Base-by-base conservation (phyloP, 2,797 vertebrate species). In the Schizopygopsis malacanthus region DNA sequence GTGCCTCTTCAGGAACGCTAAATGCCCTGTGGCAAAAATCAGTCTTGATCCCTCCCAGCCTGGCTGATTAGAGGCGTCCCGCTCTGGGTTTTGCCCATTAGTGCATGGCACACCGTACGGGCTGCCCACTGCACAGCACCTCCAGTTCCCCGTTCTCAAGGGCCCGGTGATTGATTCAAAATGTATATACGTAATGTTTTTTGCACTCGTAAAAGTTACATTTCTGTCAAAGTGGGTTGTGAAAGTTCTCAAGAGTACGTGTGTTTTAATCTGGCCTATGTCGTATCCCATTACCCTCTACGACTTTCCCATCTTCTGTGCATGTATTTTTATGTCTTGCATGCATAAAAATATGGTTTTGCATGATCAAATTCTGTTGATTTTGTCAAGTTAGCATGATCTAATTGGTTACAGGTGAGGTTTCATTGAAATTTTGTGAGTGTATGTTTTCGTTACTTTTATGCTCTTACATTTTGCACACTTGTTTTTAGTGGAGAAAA, bases 11-110 rank as follows among this genome's bases (percentile, higher is more conserved):
- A 91, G 84, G 91, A 92, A 90, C 91, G 87, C 90, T 87, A 93
- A 93, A 95, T 94, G 94, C 95, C 95, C 95, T 52, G 90, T 93
- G 94, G 95, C 94, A 93, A 92, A 94, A 95, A 95, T 94, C 94
- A 94, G 93, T 91, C 91, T 92, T 94, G 93, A 95, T 94, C 93
- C 90, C 87, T 72, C 83, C 81, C 86, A 87, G 86, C 84, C 84
- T 37, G 79, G 69, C 84, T 90, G 86, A 90, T 89, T 81, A 87
- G 75, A 83, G 84, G 28, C 69, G 63, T 81, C 86, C 88, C 85
- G 70, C 86, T 77, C 71, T 2, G 61, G 59, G 54, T 45, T 77
- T 81, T 80, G 78, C 69, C 84, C 56, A 85, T 85, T 79, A 85
- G 76, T 6, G 39, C 69, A 73, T 85, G 84, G 84, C 77, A 85